phyloP scores from a whole-genome alignment of 64 coral and sea anemone genomes.

The Pachyseris speciosa region DNA sequence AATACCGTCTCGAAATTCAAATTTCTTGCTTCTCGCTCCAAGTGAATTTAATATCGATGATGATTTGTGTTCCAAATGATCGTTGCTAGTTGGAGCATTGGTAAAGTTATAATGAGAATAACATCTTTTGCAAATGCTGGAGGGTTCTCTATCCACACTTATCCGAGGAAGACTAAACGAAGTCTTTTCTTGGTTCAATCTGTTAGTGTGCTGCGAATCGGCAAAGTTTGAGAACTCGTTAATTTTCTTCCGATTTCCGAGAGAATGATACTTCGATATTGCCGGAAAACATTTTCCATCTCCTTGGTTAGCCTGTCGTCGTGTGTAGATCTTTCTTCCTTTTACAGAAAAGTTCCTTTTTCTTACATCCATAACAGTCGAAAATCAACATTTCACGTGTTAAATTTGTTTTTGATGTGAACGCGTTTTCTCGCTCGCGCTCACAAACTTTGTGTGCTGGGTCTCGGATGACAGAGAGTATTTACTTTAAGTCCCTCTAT shows the following conservation, averaged over 20 bases:
- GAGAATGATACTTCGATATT: background rate
- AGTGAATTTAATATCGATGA: too few species aligned
- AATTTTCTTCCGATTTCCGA: background rate
- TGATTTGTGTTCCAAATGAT: background rate
- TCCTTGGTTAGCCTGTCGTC: background rate
- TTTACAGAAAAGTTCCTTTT: background rate
- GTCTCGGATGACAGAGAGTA: background rate
- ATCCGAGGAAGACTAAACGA: conserved; percentile 6
- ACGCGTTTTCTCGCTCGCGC: background rate
- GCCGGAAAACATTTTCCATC: background rate
- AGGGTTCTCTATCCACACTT: conserved; percentile 3
- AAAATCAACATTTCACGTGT: background rate
- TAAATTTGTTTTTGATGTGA: background rate
- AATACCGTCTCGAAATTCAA: background rate
- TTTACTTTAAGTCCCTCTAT: conserved; percentile 11
- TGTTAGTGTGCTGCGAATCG: background rate
- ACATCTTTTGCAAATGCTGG: background rate
- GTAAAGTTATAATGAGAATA: conserved; percentile 5
- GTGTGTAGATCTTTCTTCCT: background rate
- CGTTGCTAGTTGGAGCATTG: background rate
- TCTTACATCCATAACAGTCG: conserved; percentile 1
- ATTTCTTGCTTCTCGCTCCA: too few species aligned
- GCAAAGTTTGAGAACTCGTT: background rate
- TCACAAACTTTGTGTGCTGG: background rate
- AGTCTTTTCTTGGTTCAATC: background rate